Evolutionary conservation across 2,888 invertebrate species (phyloP).

Genomic region (Plebejus melissa): DNA sequence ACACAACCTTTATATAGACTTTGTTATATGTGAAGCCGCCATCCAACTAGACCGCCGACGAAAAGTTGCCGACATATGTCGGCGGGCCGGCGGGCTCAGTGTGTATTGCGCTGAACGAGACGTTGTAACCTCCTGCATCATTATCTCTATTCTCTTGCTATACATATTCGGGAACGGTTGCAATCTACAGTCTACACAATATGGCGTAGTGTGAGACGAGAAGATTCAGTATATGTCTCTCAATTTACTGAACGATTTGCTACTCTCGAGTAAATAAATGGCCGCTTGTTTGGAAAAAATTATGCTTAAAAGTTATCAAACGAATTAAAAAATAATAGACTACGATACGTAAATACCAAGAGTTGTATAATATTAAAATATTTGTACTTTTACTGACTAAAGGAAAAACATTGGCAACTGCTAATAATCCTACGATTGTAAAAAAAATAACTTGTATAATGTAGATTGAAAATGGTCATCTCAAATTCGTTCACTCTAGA

Average conservation of each 20-base stretch:
- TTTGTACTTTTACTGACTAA: slow-evolving; percentile 92
- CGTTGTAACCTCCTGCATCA: not conserved
- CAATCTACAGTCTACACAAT: slow-evolving; percentile 29
- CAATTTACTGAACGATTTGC: slow-evolving; percentile 73
- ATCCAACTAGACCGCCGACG: no score
- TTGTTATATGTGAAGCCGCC: no score
- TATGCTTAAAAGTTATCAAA: slow-evolving; percentile 77
- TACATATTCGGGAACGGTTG: not conserved
- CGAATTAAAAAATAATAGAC: slow-evolving; percentile 74
- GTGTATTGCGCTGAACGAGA: not conserved
- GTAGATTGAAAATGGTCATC: slow-evolving; percentile 78
- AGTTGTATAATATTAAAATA: slow-evolving; percentile 83
- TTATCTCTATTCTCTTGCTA: not conserved
- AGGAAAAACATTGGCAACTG: slow-evolving; percentile 81
- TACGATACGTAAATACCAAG: slow-evolving; percentile 80
- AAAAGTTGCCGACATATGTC: no score
- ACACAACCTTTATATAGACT: no score
- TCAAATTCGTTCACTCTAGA: slow-evolving; percentile 79
- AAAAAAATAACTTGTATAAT: slow-evolving; percentile 78
- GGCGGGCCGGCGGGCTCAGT: no score
- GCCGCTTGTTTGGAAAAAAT: slow-evolving; percentile 68
- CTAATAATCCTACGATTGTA: slow-evolving; percentile 78
- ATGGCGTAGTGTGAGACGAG: slow-evolving; percentile 47
- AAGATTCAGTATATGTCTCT: slow-evolving; percentile 73
- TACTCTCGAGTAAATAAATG: slow-evolving; percentile 66